Evolutionary conservation across 2,888 invertebrate genomes (phyloP), one percentile per base, ranked within the genome.

Genomic region (Choreutis nemorana): DNA sequence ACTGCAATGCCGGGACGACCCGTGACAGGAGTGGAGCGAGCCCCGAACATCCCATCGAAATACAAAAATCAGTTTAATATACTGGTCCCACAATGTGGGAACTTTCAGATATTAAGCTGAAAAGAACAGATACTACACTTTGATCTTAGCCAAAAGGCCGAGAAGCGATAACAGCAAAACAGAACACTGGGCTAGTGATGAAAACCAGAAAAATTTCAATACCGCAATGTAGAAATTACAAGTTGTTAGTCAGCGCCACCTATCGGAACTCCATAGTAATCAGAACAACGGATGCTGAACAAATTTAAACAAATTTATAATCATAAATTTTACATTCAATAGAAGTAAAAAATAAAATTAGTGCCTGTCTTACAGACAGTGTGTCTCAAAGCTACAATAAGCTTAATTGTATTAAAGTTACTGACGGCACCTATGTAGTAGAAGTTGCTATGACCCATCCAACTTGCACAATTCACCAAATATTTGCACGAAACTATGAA

Each of bases 321-420:
- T 25, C 26, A 14, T 25, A 28, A 16, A 14, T 11, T 16, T 18
- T 30, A 33, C 25, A 31, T 27, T 23, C 15, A 35, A 31, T 36
- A 37, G 41, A 34, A 36, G 15, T n/a, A n/a, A n/a, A n/a, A n/a
- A n/a, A n/a, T 34, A 10, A 26, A 20, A 29, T 9, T 40, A 29
- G 42, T 46, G 34, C 43, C 9, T n/a, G n/a, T n/a, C n/a, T n/a
- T n/a, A n/a, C n/a, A n/a, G n/a, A 21, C 15, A 18, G 15, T 21
- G 15, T 23, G 42, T 44, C 42, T 23, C 41, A n/a, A n/a, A n/a
- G 28, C 34, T 34, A 40, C 48, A 46, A 46, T 49, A 54, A 60
- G 50, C 51, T 47, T 54, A 54, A 55, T 56, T 58, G 59, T 62
- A 62, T 58, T 61, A 65, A 56, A 59, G 62, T 63, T 57, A 53